A percentile compares a stretch with the other conserved stretches of the same genome.
phyloP scores from a whole-genome alignment of 2,797 vertebrate genomes.

The Melopsittacus undulatus region DNA sequence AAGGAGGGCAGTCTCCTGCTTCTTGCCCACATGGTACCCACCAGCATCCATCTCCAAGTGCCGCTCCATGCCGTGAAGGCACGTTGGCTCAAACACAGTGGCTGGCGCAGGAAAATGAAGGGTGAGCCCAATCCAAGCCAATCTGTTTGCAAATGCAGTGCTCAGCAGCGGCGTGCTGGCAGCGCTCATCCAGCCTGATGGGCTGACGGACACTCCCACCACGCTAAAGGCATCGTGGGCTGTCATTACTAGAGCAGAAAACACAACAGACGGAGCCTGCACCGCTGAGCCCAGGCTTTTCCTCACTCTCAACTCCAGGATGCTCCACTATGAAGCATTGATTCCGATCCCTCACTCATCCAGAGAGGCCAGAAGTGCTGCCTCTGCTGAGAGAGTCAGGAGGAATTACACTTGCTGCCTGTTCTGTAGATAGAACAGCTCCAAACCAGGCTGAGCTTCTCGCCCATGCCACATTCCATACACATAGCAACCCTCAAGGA shows the following conservation, averaged over 20 bases:
- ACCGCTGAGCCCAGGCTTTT: not conserved
- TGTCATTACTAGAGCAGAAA: slow-evolving; percentile 44
- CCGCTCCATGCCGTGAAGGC: not conserved
- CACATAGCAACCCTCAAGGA: not conserved
- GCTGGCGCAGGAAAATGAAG: not conserved
- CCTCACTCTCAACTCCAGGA: not conserved
- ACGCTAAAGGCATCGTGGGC: not conserved
- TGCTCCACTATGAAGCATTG: not conserved
- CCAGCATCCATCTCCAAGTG: not conserved
- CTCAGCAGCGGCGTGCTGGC: not conserved
- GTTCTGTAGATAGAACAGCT: not conserved
- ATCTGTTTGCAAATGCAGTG: slow-evolving; percentile 40
- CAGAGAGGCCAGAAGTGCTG: not conserved
- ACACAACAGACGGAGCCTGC: not conserved
- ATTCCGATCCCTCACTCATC: not conserved
- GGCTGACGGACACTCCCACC: not conserved
- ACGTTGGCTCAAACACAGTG: not conserved
- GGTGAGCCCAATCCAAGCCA: slow-evolving; percentile 3
- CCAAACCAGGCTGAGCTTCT: not conserved
- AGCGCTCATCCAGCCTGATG: not conserved
- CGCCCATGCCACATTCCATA: not conserved
- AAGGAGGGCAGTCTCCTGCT: not conserved
- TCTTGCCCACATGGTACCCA: not conserved
- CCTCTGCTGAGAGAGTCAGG: not conserved
- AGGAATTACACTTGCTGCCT: not conserved